phyloP scores from a whole-genome alignment of 2,888 invertebrate species.

The Frankliniella intonsa region DNA sequence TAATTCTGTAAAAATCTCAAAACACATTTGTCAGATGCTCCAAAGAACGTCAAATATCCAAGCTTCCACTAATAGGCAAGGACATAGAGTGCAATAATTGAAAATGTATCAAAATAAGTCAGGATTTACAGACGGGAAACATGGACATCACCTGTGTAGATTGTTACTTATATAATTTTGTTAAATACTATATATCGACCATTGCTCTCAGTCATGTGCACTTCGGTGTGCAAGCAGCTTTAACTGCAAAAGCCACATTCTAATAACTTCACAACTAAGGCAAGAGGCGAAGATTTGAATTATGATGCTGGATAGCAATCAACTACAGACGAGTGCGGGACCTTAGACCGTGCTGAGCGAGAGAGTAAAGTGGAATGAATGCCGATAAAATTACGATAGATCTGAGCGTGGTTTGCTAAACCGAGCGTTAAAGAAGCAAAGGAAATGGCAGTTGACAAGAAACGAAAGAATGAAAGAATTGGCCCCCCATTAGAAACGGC shows the following conservation, averaged over 20 bases:
- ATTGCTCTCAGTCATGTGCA: conserved; percentile 16
- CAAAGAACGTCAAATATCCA: too few relatives aligned
- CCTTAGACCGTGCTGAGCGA: not conserved
- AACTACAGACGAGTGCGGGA: not conserved
- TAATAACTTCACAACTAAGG: not conserved
- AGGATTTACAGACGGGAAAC: not conserved
- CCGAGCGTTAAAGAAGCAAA: too few relatives aligned
- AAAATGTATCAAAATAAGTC: conserved; percentile 1
- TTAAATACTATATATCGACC: not conserved
- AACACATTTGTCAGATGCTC: too few relatives aligned
- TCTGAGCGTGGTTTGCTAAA: not conserved
- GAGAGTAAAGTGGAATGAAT: not conserved
- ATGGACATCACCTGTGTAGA: conserved; percentile 4
- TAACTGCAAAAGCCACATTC: not conserved
- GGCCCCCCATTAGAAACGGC: too few relatives aligned
- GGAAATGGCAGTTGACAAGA: too few relatives aligned
- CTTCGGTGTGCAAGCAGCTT: not conserved
- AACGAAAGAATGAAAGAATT: too few relatives aligned
- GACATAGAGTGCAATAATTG: not conserved
- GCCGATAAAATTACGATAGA: not conserved
- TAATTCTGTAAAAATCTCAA: too few relatives aligned
- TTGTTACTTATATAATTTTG: not conserved
- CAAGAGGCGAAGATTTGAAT: not conserved
- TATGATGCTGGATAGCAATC: not conserved
- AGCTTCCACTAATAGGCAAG: not conserved